These are phyloP conservation scores for Thamnaconus septentrionalis DNA, from an alignment of 2,113 vertebrate species.

Conservation along the genomic window DNA sequence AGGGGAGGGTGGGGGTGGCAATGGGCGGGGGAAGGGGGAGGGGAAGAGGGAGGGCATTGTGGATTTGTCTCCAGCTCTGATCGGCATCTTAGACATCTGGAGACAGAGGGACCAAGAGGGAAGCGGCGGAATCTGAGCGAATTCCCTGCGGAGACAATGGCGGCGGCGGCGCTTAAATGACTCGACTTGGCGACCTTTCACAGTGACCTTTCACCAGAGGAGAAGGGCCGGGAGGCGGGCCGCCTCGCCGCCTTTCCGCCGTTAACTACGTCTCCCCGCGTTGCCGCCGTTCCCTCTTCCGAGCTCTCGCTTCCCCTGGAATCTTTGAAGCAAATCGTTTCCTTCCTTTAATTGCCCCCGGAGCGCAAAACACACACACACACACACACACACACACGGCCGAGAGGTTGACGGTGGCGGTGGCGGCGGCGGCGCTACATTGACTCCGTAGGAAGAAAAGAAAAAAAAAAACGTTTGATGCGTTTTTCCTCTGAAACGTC, in stretches of 20 bases:
- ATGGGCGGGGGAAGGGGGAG: too few relatives aligned
- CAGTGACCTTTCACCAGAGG: too few relatives aligned
- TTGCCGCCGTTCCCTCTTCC: neutral
- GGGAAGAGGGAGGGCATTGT: too few relatives aligned
- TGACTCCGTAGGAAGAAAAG: too few relatives aligned
- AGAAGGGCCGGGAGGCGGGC: neutral
- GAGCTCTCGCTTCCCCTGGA: neutral
- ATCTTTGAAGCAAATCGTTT: conserved; percentile 17
- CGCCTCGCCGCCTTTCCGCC: too few relatives aligned
- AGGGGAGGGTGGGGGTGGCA: neutral
- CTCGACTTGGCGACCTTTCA: conserved; percentile 23
- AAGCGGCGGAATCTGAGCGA: conserved; percentile 9
- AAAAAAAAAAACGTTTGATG: neutral
- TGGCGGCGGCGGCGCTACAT: too few relatives aligned
- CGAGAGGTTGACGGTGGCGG: too few relatives aligned
- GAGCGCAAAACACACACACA: neutral
- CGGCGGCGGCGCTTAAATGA: conserved; percentile 12
- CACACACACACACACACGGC: too few relatives aligned
- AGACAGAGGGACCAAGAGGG: conserved; percentile 3
- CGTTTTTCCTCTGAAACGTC: conserved; percentile 9
- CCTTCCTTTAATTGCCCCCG: conserved; percentile 10
- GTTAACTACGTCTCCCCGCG: too few relatives aligned
- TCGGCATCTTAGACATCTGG: neutral
- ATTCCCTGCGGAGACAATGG: conserved; percentile 7
- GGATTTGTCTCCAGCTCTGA: conserved; percentile 2